phyloP scores from a whole-genome alignment of 2,113 vertebrate genomes.

The Prunella fulvescens region DNA sequence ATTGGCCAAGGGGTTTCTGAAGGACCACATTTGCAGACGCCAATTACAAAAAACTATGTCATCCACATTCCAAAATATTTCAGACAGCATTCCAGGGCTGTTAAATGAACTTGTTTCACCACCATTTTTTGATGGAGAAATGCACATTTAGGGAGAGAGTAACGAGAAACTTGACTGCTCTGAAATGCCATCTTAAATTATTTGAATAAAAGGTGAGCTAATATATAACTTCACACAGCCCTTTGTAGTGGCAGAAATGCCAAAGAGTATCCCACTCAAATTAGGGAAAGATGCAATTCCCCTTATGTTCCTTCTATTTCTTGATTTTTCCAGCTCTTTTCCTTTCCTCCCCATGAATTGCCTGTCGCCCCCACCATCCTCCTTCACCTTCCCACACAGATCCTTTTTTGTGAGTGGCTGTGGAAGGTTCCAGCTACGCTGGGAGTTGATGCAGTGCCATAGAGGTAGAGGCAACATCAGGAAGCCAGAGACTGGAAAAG shows the following conservation, averaged over 20 bases:
- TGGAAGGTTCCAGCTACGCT: background rate
- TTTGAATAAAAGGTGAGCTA: slow-evolving; percentile 3
- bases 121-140: background rate
- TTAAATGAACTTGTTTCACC: background rate
- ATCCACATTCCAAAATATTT: background rate
- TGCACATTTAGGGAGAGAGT: background rate
- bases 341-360: slow-evolving; percentile 11
- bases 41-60: background rate
- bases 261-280: slow-evolving; percentile 21
- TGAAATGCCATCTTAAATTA: background rate
- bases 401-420: slow-evolving; percentile 26
- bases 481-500: slow-evolving; percentile 2
- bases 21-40: background rate
- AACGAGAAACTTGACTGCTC: background rate
- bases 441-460: background rate
- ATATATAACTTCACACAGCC: background rate
- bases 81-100: background rate
- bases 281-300: slow-evolving; percentile 29
- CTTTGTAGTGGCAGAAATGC: slow-evolving; percentile 45
- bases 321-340: slow-evolving; percentile 46
- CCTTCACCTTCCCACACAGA: slow-evolving; percentile 57
- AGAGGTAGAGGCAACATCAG: slow-evolving; percentile 37
- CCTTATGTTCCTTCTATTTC: slow-evolving; percentile 46
- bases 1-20: background rate
- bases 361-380: slow-evolving; percentile 19